These are phyloP conservation scores for Chirona hameri DNA, from an alignment of 2,888 invertebrate genomes.

Conservation along the genomic window DNA sequence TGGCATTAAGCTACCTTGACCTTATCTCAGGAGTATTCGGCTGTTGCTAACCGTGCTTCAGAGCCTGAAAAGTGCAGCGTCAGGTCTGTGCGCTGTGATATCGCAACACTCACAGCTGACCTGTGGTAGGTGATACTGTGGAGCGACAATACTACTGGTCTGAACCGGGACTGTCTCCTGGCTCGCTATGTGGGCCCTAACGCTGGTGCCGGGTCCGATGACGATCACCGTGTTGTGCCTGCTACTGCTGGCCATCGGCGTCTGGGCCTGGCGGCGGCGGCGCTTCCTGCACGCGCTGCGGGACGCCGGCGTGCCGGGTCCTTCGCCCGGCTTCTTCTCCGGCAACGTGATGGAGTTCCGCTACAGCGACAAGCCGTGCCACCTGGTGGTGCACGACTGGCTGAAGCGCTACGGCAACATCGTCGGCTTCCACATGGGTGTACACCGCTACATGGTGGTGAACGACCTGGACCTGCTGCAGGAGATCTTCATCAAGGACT, in stretches of 20 bases:
- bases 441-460: conserved; percentile 35
- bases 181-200: background rate
- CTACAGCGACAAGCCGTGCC: conserved; percentile 8
- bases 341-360: conserved; percentile 35
- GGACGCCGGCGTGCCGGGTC: conserved; percentile 35
- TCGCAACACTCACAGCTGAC: background rate
- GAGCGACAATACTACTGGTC: background rate
- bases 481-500: conserved; percentile 44
- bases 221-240: background rate
- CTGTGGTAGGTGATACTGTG: background rate
- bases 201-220: background rate
- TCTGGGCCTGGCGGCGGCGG: conserved; percentile 25
- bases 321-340: conserved; percentile 35
- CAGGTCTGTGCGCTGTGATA: background rate
- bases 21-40: background rate
- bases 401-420: conserved; percentile 35
- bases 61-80: too few relatives aligned
- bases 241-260: background rate
- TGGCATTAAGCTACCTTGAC: too few relatives aligned
- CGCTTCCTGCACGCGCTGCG: conserved; percentile 30
- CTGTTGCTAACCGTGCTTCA: background rate
- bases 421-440: conserved; percentile 38
- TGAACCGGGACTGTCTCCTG: background rate
- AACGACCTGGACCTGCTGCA: conserved; percentile 42
- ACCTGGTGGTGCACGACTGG: conserved; percentile 36